Percentiles rank a stretch among this genome's conserved stretches.
These are phyloP conservation scores for Desmodus rotundus DNA, from an alignment of 2,113 vertebrate genomes.

Conservation along the genomic window DNA sequence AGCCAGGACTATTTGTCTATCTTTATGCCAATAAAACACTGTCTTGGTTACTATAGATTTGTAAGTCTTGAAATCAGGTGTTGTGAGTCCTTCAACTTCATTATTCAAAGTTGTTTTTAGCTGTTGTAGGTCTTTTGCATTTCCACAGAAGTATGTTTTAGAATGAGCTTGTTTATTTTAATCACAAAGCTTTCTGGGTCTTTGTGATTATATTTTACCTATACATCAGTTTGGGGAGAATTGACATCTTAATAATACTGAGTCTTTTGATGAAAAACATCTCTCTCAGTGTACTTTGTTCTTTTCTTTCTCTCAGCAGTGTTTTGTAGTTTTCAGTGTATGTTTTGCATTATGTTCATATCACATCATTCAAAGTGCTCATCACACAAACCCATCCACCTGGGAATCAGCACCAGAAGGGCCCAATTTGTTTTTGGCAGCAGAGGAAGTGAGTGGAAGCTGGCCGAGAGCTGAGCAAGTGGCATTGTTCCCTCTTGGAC, in stretches of 20 bases:
- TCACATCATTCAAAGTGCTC: no score
- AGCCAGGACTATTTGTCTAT: background rate
- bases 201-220: conserved; percentile 3
- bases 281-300: background rate
- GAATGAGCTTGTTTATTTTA: conserved; percentile 18
- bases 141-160: background rate
- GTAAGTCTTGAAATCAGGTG: background rate
- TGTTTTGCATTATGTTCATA: no score
- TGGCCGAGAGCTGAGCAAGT: no score
- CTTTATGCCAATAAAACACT: background rate
- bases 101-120: background rate
- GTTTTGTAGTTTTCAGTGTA: background rate
- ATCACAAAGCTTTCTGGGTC: background rate
- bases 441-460: no score
- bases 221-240: background rate
- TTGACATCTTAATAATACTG: background rate
- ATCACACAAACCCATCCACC: no score
- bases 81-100: background rate
- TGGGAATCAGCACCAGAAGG: no score
- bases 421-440: no score
- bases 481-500: no score
- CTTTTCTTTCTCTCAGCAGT: background rate
- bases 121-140: background rate
- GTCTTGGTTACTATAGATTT: background rate
- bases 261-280: background rate